phyloP scores from a whole-genome alignment of 2,888 invertebrate species.

The Pantelozetes paolii region DNA sequence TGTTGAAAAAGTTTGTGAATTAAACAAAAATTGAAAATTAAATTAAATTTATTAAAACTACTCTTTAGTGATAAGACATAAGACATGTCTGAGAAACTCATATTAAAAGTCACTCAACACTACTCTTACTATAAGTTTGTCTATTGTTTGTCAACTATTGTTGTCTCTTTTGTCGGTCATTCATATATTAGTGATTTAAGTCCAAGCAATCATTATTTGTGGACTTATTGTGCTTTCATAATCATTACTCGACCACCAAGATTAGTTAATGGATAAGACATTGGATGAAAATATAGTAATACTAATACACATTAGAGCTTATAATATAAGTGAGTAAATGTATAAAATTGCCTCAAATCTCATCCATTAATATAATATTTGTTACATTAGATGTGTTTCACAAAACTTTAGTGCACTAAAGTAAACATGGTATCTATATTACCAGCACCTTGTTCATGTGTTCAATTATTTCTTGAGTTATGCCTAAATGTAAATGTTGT shows the following conservation, averaged over 20 bases:
- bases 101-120: background rate
- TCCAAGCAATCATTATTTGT: slow-evolving; percentile 13
- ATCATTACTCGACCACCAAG: slow-evolving; percentile 11
- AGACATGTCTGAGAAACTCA: background rate
- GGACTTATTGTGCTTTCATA: slow-evolving; percentile 2
- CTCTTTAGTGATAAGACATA: background rate
- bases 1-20: too few relatives aligned
- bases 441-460: too few relatives aligned
- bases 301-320: background rate
- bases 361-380: too few relatives aligned
- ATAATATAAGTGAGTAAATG: background rate
- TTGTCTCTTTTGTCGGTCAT: background rate
- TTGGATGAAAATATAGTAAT: slow-evolving; percentile 8
- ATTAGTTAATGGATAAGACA: slow-evolving; percentile 26
- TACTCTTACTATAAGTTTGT: background rate
- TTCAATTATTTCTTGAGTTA: too few relatives aligned
- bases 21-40: too few relatives aligned
- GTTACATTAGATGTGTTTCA: too few relatives aligned
- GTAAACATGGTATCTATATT: too few relatives aligned
- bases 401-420: too few relatives aligned
- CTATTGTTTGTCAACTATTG: background rate
- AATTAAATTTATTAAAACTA: too few relatives aligned
- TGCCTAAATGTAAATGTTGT: too few relatives aligned
- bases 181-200: slow-evolving; percentile 11
- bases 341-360: slow-evolving; percentile 2